Conservation (phyloP, 1,140 invertebrate species). For the Sarcophaga peregrina region DNA sequence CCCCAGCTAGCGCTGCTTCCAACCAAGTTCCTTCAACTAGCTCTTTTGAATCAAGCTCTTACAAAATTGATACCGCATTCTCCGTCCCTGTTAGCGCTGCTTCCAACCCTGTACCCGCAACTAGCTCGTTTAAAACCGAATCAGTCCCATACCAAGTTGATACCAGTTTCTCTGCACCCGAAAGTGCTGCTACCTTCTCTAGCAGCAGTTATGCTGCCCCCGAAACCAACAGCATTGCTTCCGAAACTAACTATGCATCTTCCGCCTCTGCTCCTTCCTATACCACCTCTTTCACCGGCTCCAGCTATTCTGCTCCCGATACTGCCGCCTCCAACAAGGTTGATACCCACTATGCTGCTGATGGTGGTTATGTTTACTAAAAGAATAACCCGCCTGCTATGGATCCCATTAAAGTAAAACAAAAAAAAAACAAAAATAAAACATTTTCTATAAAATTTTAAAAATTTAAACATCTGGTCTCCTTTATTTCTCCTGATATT, state of each 20-base stretch:
- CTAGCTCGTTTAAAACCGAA: not conserved
- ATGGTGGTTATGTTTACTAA: conserved; percentile 59
- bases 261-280: not conserved
- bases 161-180: conserved; percentile 4
- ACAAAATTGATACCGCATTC: not conserved
- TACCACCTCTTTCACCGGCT: not conserved
- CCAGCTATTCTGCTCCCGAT: not conserved
- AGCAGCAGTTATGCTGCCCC: not conserved
- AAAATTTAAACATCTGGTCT: not conserved
- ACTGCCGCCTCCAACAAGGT: not conserved
- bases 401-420: not conserved
- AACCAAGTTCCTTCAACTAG: not conserved
- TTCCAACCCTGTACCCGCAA: conserved; percentile 16
- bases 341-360: conserved; percentile 56
- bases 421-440: not conserved
- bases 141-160: not conserved
- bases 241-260: not conserved
- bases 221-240: not conserved
- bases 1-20: not conserved
- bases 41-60: conserved; percentile 18
- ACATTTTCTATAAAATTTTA: not conserved
- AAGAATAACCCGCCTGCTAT: not conserved
- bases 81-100: conserved; percentile 12
- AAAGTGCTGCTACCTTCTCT: not conserved
- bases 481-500: not conserved